A percentile compares a stretch with the other conserved stretches of the same genome.
Evolutionary conservation across 2,113 vertebrate genomes (phyloP).

Genomic region (Uria aalge): DNA sequence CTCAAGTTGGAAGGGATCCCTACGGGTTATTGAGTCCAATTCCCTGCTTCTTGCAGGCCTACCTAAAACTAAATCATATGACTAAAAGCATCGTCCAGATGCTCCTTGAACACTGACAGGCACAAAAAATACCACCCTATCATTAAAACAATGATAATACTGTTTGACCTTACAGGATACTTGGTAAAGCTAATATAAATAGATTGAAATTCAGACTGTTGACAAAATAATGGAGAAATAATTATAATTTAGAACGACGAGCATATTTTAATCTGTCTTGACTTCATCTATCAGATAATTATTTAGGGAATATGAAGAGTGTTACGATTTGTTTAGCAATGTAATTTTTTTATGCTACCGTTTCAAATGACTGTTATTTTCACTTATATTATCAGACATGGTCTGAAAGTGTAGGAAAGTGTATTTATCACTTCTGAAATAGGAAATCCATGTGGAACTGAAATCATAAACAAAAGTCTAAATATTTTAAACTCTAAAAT

Average conservation of each 20-base stretch:
- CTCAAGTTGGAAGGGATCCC: neutral
- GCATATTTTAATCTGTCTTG: neutral
- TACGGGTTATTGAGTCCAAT: neutral
- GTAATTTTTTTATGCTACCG: neutral
- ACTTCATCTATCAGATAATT: neutral
- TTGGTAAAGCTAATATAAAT: neutral
- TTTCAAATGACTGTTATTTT: neutral
- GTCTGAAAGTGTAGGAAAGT: neutral
- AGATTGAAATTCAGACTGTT: neutral
- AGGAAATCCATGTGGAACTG: neutral
- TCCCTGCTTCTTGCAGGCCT: neutral
- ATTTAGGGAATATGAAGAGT: neutral
- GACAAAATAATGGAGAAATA: neutral
- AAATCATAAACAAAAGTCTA: neutral
- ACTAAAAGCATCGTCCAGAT: neutral
- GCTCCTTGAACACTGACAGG: neutral
- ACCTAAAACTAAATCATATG: neutral
- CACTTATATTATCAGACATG: neutral
- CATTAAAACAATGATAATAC: neutral
- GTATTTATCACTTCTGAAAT: neutral
- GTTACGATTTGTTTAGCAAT: neutral
- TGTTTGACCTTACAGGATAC: neutral
- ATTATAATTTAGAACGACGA: neutral
- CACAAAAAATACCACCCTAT: neutral
- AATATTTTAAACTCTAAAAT: neutral